Conservation (phyloP, 1,140 invertebrate genomes). For the Bombus superbus region DNA sequence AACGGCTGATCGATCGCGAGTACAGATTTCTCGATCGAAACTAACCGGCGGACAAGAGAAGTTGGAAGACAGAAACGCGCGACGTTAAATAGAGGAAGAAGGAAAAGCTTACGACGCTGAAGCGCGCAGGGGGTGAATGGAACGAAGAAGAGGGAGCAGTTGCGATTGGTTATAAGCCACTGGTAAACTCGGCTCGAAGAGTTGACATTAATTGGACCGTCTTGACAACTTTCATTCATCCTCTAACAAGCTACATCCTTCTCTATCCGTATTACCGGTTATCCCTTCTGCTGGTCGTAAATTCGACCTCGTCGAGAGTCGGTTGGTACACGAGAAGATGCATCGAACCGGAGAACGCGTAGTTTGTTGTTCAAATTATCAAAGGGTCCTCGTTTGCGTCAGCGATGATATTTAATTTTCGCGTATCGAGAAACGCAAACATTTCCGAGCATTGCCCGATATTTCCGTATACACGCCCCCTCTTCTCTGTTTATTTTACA, state of each 20-base stretch:
- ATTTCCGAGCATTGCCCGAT: constrained; percentile 17
- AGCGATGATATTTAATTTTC: constrained; percentile 42
- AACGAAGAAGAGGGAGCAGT: constrained; percentile 20
- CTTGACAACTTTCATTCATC: constrained; percentile 83
- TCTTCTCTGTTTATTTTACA: constrained; percentile 17
- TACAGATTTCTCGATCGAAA: not conserved
- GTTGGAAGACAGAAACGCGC: not conserved
- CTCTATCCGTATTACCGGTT: constrained; percentile 76
- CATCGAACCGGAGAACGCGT: constrained; percentile 47
- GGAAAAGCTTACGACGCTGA: constrained; percentile 71
- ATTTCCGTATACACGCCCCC: not conserved
- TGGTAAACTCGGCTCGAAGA: constrained; percentile 79
- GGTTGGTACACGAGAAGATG: not conserved
- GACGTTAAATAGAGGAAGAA: not conserved
- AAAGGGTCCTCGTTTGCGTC: constrained; percentile 27
- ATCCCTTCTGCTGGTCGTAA: constrained; percentile 44
- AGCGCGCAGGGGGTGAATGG: not conserved
- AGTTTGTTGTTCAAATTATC: constrained; percentile 57
- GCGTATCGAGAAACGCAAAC: constrained; percentile 8
- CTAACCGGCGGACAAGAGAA: not conserved
- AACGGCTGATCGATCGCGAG: not conserved
- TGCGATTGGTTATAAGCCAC: constrained; percentile 74
- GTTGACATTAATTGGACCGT: constrained; percentile 83
- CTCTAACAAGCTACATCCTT: constrained; percentile 82
- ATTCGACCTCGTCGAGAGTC: constrained; percentile 37